Conservation (phyloP, 2,888 invertebrate genomes). For the Nebria salina region DNA sequence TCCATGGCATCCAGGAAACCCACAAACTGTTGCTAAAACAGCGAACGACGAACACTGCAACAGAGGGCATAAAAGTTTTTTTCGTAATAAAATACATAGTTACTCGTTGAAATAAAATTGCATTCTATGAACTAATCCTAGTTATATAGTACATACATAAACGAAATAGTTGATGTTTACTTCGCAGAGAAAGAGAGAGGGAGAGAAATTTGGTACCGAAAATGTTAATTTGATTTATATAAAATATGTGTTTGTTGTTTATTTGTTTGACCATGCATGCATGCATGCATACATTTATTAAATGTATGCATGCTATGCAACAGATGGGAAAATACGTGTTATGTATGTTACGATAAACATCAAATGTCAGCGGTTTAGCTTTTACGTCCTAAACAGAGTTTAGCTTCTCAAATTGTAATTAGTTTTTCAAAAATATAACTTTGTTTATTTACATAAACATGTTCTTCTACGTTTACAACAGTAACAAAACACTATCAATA, state of each 20-base stretch:
- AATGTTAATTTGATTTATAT: neutral
- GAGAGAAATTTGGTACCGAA: neutral
- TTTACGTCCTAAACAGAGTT: neutral
- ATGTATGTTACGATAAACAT: neutral
- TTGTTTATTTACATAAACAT: too few relatives aligned
- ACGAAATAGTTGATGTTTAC: conserved; percentile 12
- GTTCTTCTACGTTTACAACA: too few relatives aligned
- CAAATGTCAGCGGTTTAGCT: neutral
- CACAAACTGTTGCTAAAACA: too few relatives aligned
- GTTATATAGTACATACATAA: neutral
- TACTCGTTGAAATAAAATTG: neutral
- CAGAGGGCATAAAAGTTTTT: too few relatives aligned
- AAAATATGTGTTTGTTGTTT: neutral
- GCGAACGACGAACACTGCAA: too few relatives aligned
- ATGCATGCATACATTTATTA: neutral
- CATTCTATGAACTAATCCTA: neutral
- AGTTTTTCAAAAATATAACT: neutral
- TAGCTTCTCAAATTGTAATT: neutral
- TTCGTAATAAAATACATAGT: neutral
- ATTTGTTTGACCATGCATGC: neutral
- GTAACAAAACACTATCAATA: too few relatives aligned
- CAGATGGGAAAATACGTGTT: neutral
- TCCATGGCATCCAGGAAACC: too few relatives aligned
- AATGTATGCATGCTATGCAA: neutral
- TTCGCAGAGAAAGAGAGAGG: neutral